Base-by-base conservation (phyloP, 2,113 vertebrate species). In the Delphinus delphis region DNA sequence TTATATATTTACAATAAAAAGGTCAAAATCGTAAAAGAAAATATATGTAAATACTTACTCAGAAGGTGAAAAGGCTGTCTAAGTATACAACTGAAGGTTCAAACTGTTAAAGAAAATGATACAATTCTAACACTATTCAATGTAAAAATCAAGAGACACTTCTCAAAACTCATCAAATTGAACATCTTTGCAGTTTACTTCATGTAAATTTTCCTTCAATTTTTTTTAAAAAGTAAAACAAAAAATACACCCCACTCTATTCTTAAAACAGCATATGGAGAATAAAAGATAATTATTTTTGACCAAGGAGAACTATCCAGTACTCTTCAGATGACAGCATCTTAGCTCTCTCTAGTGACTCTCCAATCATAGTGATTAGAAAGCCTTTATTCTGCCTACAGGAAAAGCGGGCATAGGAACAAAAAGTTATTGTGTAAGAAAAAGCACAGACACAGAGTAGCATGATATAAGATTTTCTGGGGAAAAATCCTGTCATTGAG, bases 101-200 rank as follows among this genome's bases (percentile, higher is more conserved):
- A 93, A 62, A 97, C 95, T 96, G 93, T 97, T 95, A 94, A 97
- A 97, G 94, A 95, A 98, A 97, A 97, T 74, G 50, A 96, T 68
- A 96, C 92, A 73, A 86, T 93, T 97, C 93, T 96, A 60, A 97
- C 97, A 89, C 28, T 93, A 82, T 31, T 95, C 21, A 93, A 95
- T 63, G 8, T 80, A 87, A 93, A 90, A 62, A 18, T 10, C n/a
- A 93, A 62, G 31, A 55, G 23, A 76, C 26, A 76, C 31, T 65
- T 94, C 7, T 96, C 38, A 94, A 92, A 90, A 79, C 63, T 90
- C 68, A 93, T 71, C 50, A 93, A 68, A 95, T 14, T 80, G 67
- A 94, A 95, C 77, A 94, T 84, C 60, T 84, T 44, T 76, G 65
- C 36, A 60, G 31, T 76, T 92, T 68, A 53, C 70, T 62, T 10